These are phyloP conservation scores for Eupsilia transversa DNA, from an alignment of 2,888 invertebrate species.

Conservation along the genomic window DNA sequence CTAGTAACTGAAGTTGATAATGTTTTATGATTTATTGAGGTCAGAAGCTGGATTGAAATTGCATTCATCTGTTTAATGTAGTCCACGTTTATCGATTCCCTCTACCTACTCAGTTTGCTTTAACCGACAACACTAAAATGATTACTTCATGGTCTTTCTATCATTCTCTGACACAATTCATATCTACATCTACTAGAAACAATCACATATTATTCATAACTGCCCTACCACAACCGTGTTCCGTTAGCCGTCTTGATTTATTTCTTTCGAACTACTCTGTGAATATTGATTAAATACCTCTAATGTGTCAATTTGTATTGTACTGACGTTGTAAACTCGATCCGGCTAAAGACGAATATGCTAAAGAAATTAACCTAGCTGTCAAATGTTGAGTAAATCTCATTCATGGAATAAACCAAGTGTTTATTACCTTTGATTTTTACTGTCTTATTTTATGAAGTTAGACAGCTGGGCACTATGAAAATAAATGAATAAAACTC, in stretches of 20 bases:
- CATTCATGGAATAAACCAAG: neutral
- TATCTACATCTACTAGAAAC: constrained; percentile 59
- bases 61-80: constrained; percentile 5
- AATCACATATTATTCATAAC: constrained; percentile 74
- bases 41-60: constrained; percentile 31
- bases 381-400: constrained; percentile 1
- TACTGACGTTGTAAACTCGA: constrained; percentile 28
- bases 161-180: constrained; percentile 32
- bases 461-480: neutral
- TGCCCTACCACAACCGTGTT: constrained; percentile 80
- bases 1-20: constrained; percentile 33
- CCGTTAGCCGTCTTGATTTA: constrained; percentile 63
- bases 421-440: constrained; percentile 13
- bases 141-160: constrained; percentile 7
- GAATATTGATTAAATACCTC: constrained; percentile 63
- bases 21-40: constrained; percentile 49
- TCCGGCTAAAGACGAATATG: constrained; percentile 17
- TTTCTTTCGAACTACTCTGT: constrained; percentile 51
- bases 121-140: neutral
- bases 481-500: constrained; percentile 50
- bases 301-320: constrained; percentile 58
- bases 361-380: constrained; percentile 16
- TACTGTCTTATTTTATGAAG: constrained; percentile 19
- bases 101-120: neutral
- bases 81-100: constrained; percentile 8